A percentile compares a stretch with the other conserved stretches of the same genome.
phyloP scores from a whole-genome alignment of 35 echinoderm and acorn worm genomes.

The Ophioderma brevispina region DNA sequence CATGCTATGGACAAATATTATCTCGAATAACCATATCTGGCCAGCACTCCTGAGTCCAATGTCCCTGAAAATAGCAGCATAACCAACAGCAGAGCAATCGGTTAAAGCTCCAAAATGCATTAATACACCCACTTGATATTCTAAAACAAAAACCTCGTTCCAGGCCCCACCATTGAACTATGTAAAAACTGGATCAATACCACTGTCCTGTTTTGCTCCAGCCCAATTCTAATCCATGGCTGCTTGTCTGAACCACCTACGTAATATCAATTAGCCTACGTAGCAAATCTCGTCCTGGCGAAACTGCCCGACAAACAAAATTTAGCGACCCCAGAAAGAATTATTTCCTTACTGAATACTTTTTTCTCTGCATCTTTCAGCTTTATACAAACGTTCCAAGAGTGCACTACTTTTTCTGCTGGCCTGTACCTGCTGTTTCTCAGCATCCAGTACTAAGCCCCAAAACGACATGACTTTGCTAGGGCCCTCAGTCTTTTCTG shows the following conservation, averaged over 20 bases:
- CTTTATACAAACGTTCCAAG: too few relatives aligned
- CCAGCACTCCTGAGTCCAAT: slow-evolving; percentile 31
- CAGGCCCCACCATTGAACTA: not conserved
- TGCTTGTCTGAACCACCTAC: not conserved
- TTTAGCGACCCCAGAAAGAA: too few relatives aligned
- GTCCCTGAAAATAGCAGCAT: slow-evolving; percentile 10
- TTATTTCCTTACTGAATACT: too few relatives aligned
- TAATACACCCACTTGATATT: not conserved
- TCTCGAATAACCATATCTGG: not conserved
- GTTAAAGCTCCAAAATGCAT: slow-evolving; percentile 11
- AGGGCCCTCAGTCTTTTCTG: slow-evolving; percentile 46
- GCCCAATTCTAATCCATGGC: not conserved
- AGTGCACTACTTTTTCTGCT: not conserved
- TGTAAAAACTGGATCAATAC: not conserved
- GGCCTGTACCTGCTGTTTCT: not conserved
- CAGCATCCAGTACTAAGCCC: not conserved
- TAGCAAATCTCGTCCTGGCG: slow-evolving; percentile 5
- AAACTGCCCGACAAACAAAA: slow-evolving; percentile 49
- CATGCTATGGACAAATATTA: not conserved
- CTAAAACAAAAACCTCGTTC: not conserved
- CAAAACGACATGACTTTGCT: not conserved
- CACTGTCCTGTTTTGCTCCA: not conserved
- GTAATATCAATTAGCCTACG: slow-evolving; percentile 23
- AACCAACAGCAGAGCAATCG: slow-evolving; percentile 32
- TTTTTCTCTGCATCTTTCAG: too few relatives aligned